Base-by-base conservation (phyloP, 2,888 invertebrate genomes). In the Pandemis heparana region DNA sequence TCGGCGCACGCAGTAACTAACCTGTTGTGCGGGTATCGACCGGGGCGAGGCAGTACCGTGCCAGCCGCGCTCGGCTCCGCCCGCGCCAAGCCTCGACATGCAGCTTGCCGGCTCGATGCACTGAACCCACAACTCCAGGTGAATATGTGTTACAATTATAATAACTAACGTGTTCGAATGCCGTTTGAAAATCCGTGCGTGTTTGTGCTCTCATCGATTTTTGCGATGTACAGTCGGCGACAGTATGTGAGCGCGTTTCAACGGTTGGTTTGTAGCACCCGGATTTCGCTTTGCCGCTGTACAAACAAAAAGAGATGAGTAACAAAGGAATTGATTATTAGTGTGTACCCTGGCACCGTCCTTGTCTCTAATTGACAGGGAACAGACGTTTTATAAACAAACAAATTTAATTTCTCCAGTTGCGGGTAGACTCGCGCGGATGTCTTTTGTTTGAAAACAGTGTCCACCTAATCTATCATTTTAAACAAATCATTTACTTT, bases 21-120 rank as follows among this genome's bases (percentile, higher is more conserved):
- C 92, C 92, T 92, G 92, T 92, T 91, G 92, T 85, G 83, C 79
- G 81, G 81, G 61, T 90, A 91, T 91, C 92, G 91, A 91, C 89
- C 89, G 83, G 84, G 83, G 84, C 83, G 83, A 78, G 82, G 82
- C 91, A 89, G 91, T 90, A 88, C 84, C 82, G 86, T 82, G 79
- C 81, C 78, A 75, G 32, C 78, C 76, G 80, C 68, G 75, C 74
- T 75, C 46, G 61, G 71, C 16, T 60, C n/a, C 71, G 69, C 73
- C 77, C 74, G 77, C 69, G 77, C 75, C 63, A 70, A 59, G 82
- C 79, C 81, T 75, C 87, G 87, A 84, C 80, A 92, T 92, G 92
- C 90, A 85, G 87, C 89, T 88, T 86, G 87, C 84, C 77, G 75
- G 84, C 85, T 85, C 86, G 87, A 86, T 81, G 83, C 88, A 91